These are phyloP conservation scores for Meleagris gallopavo DNA, from an alignment of 2,113 vertebrate species.

Conservation along the genomic window DNA sequence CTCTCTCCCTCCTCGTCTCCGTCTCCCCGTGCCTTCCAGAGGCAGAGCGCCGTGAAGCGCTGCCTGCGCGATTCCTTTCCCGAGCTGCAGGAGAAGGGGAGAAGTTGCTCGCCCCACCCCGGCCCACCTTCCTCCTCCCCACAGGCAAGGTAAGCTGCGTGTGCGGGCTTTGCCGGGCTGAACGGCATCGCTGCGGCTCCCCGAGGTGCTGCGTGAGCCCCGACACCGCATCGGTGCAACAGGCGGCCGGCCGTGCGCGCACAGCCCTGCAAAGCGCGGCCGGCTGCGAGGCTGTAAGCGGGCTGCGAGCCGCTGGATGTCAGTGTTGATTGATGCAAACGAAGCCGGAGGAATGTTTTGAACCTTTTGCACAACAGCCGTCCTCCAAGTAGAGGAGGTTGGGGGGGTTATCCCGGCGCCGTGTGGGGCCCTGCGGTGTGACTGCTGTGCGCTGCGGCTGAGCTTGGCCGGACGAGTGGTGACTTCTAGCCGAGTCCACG, in stretches of 20 bases:
- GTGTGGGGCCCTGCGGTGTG: not conserved
- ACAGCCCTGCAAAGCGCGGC: too few species aligned
- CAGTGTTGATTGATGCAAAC: slow-evolving; percentile 66
- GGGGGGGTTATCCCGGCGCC: not conserved
- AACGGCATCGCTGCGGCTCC: not conserved
- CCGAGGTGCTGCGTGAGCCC: not conserved
- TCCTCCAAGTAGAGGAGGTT: accelerated
- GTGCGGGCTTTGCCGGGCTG: slow-evolving; percentile 12
- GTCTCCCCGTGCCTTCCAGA: slow-evolving; percentile 39
- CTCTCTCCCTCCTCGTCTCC: not conserved
- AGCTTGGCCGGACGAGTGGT: accelerated
- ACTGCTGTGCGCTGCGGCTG: not conserved
- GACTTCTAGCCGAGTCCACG: not conserved
- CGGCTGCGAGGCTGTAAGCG: not conserved
- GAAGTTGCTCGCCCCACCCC: slow-evolving; percentile 39
- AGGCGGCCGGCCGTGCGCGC: not conserved
- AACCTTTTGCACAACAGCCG: not conserved
- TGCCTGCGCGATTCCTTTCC: slow-evolving; percentile 33
- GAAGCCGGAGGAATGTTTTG: not conserved
- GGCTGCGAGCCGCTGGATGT: slow-evolving; percentile 63
- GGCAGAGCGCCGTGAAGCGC: slow-evolving; percentile 46
- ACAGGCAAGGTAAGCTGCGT: slow-evolving; percentile 49
- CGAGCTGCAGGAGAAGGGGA: not conserved
- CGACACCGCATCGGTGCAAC: not conserved
- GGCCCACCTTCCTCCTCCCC: not conserved